Evolutionary conservation across 2,113 vertebrate genomes (phyloP), one percentile per base, ranked within the genome.

Genomic region (Mesocricetus auratus): DNA sequence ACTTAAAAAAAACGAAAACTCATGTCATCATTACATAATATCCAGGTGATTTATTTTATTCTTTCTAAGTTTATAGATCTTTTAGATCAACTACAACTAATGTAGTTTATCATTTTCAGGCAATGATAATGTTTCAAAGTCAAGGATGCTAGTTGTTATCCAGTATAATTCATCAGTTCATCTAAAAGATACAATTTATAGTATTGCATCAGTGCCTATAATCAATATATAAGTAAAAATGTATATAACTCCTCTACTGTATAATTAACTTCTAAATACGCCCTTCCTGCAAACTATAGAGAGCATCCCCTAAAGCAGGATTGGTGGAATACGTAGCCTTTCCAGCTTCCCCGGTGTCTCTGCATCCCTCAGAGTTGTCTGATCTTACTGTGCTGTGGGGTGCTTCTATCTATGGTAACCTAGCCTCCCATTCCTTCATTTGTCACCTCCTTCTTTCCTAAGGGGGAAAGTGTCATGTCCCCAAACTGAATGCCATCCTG

Each of bases 401-500:
- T 74, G 69, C 26, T 82, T 87, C 42, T 10, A 42, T 71, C n/a
- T 39, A 7, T 79, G 45, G 17, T 21, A 62, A 45, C 39, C 50
- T 10, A 75, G 53, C 42, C 83, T 31, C 39, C 2, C 62, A 19
- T 56, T 71, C 83, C 64, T 95, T 31, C 77, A 36, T 71, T 92
- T 81, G 68, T 69, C 10, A 53, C 22, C 73, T 78, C 29, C 60
- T 81, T 90, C 85, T 92, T 64, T 74, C n/a, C 60, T 91, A 87
- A 97, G 96, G 50, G 56, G 94, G 83, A 3, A 96, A 81, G 45
- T 93, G n/a, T 21, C 4, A 0, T 31, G 21, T 58, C 42, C 71
- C 73, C 79, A 91, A 96, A 75, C 13, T 97, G 39, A 45, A 71
- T 7, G 9, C 29, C 22, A 17, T 95, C 74, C 85, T 97, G 47